Evolutionary conservation across 2,797 vertebrate species (phyloP).

Genomic region (Hephaestus fuliginosus): DNA sequence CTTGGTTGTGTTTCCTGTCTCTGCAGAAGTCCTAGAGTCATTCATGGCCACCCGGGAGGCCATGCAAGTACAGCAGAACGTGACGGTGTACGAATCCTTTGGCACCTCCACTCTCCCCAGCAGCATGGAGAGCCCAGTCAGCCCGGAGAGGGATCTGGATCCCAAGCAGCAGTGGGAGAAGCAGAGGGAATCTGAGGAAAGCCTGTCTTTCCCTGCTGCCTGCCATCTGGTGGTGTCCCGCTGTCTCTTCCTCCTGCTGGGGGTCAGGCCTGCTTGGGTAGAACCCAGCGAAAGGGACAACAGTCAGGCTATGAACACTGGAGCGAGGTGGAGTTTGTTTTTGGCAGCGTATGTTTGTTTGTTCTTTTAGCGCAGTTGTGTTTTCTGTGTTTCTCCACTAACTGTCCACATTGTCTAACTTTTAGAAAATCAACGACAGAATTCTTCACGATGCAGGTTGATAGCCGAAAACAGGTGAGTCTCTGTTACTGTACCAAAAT

Average conservation of each 20-base stretch:
- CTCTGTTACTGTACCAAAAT: neutral
- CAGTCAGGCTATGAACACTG: constrained; percentile 34
- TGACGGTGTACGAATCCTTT: constrained; percentile 89
- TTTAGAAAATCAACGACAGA: constrained; percentile 75
- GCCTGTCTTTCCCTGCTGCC: constrained; percentile 82
- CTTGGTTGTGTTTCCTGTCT: neutral
- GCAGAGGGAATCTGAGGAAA: constrained; percentile 76
- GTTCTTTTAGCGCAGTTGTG: constrained; percentile 5
- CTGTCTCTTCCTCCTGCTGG: constrained; percentile 87
- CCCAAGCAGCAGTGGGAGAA: constrained; percentile 77
- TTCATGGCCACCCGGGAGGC: constrained; percentile 89
- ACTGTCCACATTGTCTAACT: constrained; percentile 20
- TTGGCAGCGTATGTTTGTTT: neutral
- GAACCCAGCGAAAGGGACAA: constrained; percentile 74
- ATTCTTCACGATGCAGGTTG: constrained; percentile 45
- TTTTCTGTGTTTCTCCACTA: constrained; percentile 9
- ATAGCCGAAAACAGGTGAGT: constrained; percentile 74
- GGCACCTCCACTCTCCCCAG: constrained; percentile 86
- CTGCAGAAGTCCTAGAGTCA: constrained; percentile 87
- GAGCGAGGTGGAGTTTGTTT: constrained; percentile 71
- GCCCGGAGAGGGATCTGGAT: constrained; percentile 79
- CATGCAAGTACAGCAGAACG: constrained; percentile 88
- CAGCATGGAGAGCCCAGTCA: constrained; percentile 84
- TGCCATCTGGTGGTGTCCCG: constrained; percentile 88
- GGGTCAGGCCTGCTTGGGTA: constrained; percentile 85